Conservation (phyloP, 1,140 invertebrate species). For the Nomia melanderi region DNA sequence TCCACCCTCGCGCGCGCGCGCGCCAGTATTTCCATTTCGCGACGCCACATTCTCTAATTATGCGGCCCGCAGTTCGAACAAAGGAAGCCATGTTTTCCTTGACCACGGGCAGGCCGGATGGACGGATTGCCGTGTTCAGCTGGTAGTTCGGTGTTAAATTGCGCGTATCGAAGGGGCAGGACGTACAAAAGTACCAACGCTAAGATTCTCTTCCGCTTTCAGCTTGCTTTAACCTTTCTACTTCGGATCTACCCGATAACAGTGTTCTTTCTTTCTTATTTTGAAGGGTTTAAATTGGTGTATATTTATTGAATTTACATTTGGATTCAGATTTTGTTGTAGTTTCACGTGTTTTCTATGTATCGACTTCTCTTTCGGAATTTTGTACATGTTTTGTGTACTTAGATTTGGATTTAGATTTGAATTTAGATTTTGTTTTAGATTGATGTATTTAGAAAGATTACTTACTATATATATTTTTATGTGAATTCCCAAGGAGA, state of each 20-base stretch:
- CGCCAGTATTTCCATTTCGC: conserved; percentile 27
- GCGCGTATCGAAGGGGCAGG: neutral
- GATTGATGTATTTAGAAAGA: too few species aligned
- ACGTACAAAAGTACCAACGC: neutral
- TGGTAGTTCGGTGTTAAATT: conserved; percentile 7
- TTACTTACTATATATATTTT: too few species aligned
- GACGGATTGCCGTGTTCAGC: neutral
- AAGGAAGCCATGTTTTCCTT: conserved; percentile 7
- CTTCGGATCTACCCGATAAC: neutral
- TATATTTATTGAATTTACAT: too few species aligned
- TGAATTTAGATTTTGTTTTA: too few species aligned
- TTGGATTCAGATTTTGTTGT: too few species aligned
- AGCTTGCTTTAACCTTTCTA: neutral
- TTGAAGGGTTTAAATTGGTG: too few species aligned
- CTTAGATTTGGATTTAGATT: too few species aligned
- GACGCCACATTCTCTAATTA: conserved; percentile 53
- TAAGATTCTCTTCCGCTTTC: neutral
- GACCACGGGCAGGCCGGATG: conserved; percentile 7
- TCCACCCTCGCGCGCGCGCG: neutral
- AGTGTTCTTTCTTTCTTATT: too few species aligned
- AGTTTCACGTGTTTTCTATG: too few species aligned
- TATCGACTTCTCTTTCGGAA: too few species aligned
- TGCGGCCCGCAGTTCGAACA: conserved; percentile 7
- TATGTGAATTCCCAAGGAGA: too few species aligned
- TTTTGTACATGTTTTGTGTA: too few species aligned